Conservation (phyloP, 2,113 vertebrate species). For the Hippoglossus stenolepis region DNA sequence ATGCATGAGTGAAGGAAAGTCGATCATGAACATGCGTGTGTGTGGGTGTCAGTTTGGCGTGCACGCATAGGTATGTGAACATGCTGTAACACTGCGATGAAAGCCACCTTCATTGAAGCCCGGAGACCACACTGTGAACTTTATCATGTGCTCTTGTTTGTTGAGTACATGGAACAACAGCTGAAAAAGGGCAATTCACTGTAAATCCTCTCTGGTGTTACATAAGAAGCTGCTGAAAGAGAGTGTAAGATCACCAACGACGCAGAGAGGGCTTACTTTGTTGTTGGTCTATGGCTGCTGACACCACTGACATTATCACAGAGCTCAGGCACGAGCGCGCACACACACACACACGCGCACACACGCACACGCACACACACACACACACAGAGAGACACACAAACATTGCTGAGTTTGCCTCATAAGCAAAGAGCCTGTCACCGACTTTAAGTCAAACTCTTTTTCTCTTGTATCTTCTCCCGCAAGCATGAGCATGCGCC, state of each 20-base stretch:
- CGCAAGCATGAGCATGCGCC: constrained; percentile 12
- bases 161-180: constrained; percentile 11
- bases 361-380: constrained; percentile 21
- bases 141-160: constrained; percentile 6
- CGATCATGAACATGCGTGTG: constrained; percentile 18
- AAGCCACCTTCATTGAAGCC: background rate
- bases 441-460: constrained; percentile 55
- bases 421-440: constrained; percentile 56
- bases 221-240: constrained; percentile 35
- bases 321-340: constrained; percentile 30
- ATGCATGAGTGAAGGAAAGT: constrained; percentile 52
- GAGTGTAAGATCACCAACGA: constrained; percentile 56
- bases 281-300: constrained; percentile 54
- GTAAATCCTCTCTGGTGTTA: constrained; percentile 49
- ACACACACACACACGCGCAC: constrained; percentile 19
- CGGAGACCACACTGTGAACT: background rate
- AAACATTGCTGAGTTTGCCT: constrained; percentile 52
- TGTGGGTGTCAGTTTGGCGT: background rate
- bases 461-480: constrained; percentile 38
- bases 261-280: constrained; percentile 55
- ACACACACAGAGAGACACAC: constrained; percentile 12
- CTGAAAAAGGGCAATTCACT: constrained; percentile 24
- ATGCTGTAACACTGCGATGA: too few relatives aligned
- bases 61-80: background rate
- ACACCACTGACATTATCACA: constrained; percentile 65